Base-by-base conservation (phyloP, 2,797 vertebrate species). In the Varecia variegata region DNA sequence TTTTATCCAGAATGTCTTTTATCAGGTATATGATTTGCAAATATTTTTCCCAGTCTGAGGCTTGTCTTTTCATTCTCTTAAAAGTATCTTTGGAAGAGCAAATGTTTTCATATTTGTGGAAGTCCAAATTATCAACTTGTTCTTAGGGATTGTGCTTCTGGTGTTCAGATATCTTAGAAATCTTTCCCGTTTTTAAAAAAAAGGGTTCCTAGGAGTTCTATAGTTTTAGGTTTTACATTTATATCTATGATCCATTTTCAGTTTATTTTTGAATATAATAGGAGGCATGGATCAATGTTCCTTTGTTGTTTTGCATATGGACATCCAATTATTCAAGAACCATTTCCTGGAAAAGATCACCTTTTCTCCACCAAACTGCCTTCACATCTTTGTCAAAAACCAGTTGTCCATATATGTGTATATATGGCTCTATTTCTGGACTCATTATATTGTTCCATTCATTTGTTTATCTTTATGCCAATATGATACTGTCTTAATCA, bases 51-150 rank as follows among this genome's bases (percentile, higher is more conserved):
- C 1, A 43, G 35, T 76, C 67, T 73, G 25, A 79, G 13, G n/a
- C 18, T 86, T 71, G 9, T 52, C 65, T 91, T 94, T 90, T 84
- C 70, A 86, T 54, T 77, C 38, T 95, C 43, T 68, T 74, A 93
- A 95, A 3, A 58, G 17, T 58, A 2, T 52, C 68, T 86, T 70
- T 73, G n/a, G 38, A 86, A 81, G 40, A 90, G 45, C 0, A 70
- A 40, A 90, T 32, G 7, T 88, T 74, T 90, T 73, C 11, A 93
- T 35, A 58, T 84, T 77, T 58, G 12, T 88, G 10, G 2, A 90
- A 94, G 23, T 80, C 2, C 3, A 80, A 56, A 56, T 79, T 79
- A 91, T 65, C 76, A 93, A 40, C 52, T 52, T 71, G 14, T 85
- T 84, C 12, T 91, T 73, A 88, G 45, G 20, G 23, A 38, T 7